Evolutionary conservation across 2,797 vertebrate genomes (phyloP).

Genomic region (Propithecus deckenii): DNA sequence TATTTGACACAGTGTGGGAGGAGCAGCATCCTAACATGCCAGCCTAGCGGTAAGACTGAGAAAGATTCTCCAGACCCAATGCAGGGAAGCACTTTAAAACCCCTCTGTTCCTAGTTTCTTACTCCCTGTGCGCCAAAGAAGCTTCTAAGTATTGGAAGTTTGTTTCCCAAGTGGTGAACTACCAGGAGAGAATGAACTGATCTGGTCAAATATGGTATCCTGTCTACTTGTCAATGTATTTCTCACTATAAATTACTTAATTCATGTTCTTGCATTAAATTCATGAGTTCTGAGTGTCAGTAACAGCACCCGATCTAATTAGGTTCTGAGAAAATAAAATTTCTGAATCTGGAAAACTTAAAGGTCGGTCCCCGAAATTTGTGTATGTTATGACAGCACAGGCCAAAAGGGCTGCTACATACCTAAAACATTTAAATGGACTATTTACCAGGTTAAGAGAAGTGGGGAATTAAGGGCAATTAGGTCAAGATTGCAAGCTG

Average conservation of each 20-base stretch:
- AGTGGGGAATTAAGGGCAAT: constrained; percentile 37
- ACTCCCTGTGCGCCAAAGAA: not conserved
- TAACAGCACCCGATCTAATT: not conserved
- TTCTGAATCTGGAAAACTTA: not conserved
- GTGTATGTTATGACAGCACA: not conserved
- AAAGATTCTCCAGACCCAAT: not conserved
- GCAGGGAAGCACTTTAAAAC: not conserved
- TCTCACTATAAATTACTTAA: not conserved
- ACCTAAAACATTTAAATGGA: not conserved
- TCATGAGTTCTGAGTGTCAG: not conserved
- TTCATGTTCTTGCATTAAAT: not conserved
- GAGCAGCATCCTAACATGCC: not conserved
- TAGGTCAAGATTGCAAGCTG: constrained; percentile 57
- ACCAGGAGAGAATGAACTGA: not conserved
- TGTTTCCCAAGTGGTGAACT: not conserved
- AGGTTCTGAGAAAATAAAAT: constrained; percentile 8
- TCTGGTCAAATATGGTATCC: not conserved
- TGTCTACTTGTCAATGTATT: not conserved
- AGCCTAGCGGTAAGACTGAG: not conserved
- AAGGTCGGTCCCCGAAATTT: not conserved
- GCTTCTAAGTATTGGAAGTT: not conserved
- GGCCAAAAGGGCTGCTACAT: not conserved
- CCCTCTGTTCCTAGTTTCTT: not conserved
- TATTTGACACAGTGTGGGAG: not conserved
- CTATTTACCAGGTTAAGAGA: constrained; percentile 51